Base-by-base conservation (phyloP, 2,113 vertebrate genomes). In the Oncorhynchus gorbuscha region DNA sequence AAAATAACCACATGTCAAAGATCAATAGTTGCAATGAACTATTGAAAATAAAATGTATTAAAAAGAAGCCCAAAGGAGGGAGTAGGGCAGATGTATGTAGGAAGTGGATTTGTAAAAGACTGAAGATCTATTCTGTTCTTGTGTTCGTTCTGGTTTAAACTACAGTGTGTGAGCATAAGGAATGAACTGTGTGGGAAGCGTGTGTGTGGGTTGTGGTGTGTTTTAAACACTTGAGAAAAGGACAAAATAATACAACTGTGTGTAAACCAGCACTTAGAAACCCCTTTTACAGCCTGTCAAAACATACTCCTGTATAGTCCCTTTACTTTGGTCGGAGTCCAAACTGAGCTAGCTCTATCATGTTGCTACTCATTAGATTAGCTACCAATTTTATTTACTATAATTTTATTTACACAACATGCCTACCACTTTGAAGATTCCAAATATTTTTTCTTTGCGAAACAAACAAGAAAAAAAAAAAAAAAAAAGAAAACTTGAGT, bases 161-260 rank as follows among this genome's bases (percentile, higher is more conserved):
- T 58, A 58, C 3, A 58, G 6, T 58, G 20, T 24, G 61, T 28
- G 13, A 66, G 26, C 24, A 4, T 24, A 12, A 30, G 12, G 64
- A 66, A 24, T 66, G 64, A 24, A 26, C 8, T 22, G 72, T 70
- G 78, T 74, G 73, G 75, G 72, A 80, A 69, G 78, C 39, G 66
- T 76, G 35, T 32, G 64, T 26, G 49, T 5, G 12, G 61, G 55
- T 48, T 72, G 66, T 73, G 24, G n/a, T 26, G 22, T 81, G 11
- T 76, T 11, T 32, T 77, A 77, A 72, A 79, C 77, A 74, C 69
- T 73, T 73, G 67, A 69, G 77, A 81, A 75, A 30, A 72, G 48
- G 22, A 77, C 11, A 20, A 35, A 28, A 55, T 66, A 79, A 59
- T 48, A 26, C 76, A 82, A 20, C 13, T 69, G 45, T 16, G 9